Evolutionary conservation across 2,888 invertebrate genomes (phyloP), one percentile per base, ranked within the genome.

Genomic region (Acrobasis consociella): DNA sequence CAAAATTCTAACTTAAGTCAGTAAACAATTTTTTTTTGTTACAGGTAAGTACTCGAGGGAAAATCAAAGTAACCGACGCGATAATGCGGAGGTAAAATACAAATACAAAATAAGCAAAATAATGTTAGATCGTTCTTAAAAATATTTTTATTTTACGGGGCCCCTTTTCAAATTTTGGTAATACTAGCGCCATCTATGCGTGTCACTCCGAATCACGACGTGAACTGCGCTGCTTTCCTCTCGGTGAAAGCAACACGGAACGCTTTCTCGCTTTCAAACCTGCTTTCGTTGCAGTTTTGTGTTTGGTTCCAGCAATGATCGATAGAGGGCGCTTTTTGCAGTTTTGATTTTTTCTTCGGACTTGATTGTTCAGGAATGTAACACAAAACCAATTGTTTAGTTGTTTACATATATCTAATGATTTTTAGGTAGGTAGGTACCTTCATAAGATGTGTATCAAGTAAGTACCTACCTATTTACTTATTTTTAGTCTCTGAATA

Each of bases 141-240:
- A 46, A 46, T 0, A 13, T 13, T 42, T 11, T 46, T 10, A 13
- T 42, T 9, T 11, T 13, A 10, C 11, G 13, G n/a, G n/a, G 37
- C 9, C 15, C 53, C 52, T 10, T 38, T 46, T 46, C 55, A 38
- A 63, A 50, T 39, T 65, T 69, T 64, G 17, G 62, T 49, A 5
- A 10, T 53, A 64, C 63, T 69, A 76, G 72, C 81, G 81, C 80
- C 81, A 81, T 80, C 81, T 81, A 62, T 71, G 68, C 37, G 55
- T 62, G 60, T 3, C 5, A 0, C 9, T 0, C 1, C 39, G 66
- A 65, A 77, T 69, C 64, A 63, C 55, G 46, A 58, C 5, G 15
- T n/a, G 13, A 42, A 42, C 17, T 42, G 5, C 42, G 17, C 42
- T 56, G 39, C 56, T 56, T 56, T 56, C 11, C 8, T 11, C 15